Percentiles rank a stretch among this genome's conserved stretches.
phyloP scores from a whole-genome alignment of 2,888 invertebrate genomes.

The Caenorhabditis uteleia region DNA sequence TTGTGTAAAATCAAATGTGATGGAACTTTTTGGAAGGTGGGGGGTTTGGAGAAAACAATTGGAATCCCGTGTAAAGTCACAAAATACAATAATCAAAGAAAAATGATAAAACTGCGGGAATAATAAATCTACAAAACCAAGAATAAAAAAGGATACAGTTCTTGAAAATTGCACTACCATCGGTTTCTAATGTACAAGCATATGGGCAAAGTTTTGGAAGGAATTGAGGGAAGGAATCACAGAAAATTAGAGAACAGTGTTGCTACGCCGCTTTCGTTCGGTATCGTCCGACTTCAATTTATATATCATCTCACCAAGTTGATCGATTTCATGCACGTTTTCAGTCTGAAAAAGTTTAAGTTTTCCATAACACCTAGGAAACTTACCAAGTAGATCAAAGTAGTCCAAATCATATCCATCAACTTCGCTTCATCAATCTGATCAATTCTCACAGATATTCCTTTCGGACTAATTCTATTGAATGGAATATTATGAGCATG shows the following conservation, averaged over 20 bases:
- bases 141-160: background rate
- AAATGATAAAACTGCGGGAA: background rate
- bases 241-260: conserved; percentile 47
- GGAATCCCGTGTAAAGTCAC: conserved; percentile 3
- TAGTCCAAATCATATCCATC: conserved; percentile 65
- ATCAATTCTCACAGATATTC: conserved; percentile 64
- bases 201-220: background rate
- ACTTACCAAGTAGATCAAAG: conserved; percentile 54
- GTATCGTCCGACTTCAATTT: conserved; percentile 47
- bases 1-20: no score
- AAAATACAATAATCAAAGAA: background rate
- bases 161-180: no score
- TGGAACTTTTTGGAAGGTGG: no score
- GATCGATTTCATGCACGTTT: conserved; percentile 50
- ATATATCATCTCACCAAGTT: conserved; percentile 50
- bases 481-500: conserved; percentile 63
- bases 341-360: conserved; percentile 35
- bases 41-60: no score
- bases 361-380: background rate
- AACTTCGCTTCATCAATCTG: conserved; percentile 64
- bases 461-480: conserved; percentile 58
- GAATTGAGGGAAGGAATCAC: background rate
- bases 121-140: background rate
- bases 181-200: no score
- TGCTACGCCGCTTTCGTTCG: conserved; percentile 51